Conservation (phyloP, 2,888 invertebrate species). For the Ferdinandea cuprea region DNA sequence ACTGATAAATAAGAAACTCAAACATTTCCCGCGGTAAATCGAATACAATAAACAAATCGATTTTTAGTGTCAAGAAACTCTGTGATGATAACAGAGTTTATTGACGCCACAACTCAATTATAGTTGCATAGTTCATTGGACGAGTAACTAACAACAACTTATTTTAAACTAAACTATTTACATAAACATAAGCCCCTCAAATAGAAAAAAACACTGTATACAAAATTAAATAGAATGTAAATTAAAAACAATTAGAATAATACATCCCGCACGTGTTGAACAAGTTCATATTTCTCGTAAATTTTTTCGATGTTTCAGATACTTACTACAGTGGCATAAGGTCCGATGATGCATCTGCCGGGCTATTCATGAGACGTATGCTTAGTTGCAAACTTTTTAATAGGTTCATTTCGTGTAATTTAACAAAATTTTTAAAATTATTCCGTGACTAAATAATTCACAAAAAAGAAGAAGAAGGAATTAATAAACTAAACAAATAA, state of each 20-base stretch:
- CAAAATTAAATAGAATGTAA: background rate
- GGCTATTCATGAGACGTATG: conserved; percentile 31
- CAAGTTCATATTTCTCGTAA: background rate
- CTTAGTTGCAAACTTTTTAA: conserved; percentile 50
- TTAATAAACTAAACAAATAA: too few relatives aligned
- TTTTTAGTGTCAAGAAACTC: too few relatives aligned
- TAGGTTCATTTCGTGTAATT: conserved; percentile 47
- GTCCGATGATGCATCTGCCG: conserved; percentile 34
- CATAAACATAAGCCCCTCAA: too few relatives aligned
- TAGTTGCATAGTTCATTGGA: too few relatives aligned
- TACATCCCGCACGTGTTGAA: background rate
- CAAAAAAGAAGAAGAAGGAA: background rate
- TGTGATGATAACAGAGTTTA: background rate
- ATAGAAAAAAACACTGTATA: background rate
- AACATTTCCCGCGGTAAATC: too few relatives aligned
- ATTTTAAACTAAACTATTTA: too few relatives aligned
- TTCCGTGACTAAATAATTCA: conserved; percentile 18
- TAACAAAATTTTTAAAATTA: background rate
- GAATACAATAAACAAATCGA: too few relatives aligned
- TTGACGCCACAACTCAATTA: too few relatives aligned
- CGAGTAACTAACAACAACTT: too few relatives aligned
- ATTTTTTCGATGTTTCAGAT: background rate
- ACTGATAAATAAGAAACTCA: too few relatives aligned
- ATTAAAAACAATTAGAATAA: background rate
- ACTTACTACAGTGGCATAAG: conserved; percentile 61